Base-by-base conservation (phyloP, 2,113 vertebrate genomes). In the Arenaria interpres region DNA sequence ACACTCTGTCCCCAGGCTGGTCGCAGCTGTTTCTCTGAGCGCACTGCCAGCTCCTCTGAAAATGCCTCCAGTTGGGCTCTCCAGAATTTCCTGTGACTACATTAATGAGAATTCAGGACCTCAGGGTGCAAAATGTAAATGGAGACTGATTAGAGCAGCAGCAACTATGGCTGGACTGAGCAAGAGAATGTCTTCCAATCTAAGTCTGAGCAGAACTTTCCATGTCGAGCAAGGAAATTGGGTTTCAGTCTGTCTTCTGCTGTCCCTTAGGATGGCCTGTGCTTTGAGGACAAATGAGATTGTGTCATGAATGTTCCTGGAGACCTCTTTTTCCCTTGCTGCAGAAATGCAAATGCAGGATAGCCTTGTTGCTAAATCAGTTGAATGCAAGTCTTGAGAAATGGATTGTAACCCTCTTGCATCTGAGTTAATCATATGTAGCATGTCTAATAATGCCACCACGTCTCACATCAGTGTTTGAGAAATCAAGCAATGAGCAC, bases 201-300 rank as follows among this genome's bases (percentile, higher is more conserved):
- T 25, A n/a, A 43, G 18, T 35, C 51, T 71, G 69, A 48, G 51
- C 33, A 93, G 62, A 73, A 28, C 17, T 68, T 90, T 14, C 5
- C 0, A 0, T 35, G 50, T 23, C 3, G 3, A 20, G 35, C 2
- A 6, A 54, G 27, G 12, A 32, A 28, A 82, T 28, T 6, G 15
- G 30, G 32, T 27, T 19, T 72, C 33, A 60, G 24, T 20, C 45
- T 14, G 2, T 56, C 53, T 64, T 51, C 74, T 92, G 43, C 43
- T 51, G 23, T 18, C 14, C 48, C 45, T 87, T 68, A 27, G 56
- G 30, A 35, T 14, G n/a, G 15, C 22, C 28, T 87, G 46, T 67
- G 68, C 72, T 90, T 72, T 73, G 39, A 66, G 57, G 43, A 67
- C 20, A 81, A 37, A 46, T 9, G 21, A 68, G 51, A 9, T 3